phyloP scores from a whole-genome alignment of 2,888 invertebrate species.

The Campoletis raptor region DNA sequence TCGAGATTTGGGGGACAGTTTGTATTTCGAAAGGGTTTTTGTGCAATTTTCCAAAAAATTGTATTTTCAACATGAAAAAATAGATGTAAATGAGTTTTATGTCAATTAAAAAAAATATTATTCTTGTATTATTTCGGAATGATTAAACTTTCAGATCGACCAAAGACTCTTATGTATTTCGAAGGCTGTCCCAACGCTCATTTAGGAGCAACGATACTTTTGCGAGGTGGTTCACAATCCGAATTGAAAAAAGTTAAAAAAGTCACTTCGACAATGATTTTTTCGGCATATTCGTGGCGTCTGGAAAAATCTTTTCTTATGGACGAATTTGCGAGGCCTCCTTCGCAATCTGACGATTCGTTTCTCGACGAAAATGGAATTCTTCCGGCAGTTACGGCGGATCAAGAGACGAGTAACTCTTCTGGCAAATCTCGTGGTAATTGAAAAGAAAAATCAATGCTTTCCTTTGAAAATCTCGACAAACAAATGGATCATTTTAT shows the following conservation, averaged over 20 bases:
- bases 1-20: no score
- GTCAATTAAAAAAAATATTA: no score
- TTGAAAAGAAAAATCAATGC: not conserved
- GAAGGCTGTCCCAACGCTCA: constrained; percentile 95
- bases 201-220: constrained; percentile 94
- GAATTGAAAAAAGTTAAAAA: constrained; percentile 94
- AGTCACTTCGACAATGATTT: constrained; percentile 92
- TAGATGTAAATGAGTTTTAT: no score
- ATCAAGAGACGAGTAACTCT: constrained; percentile 66
- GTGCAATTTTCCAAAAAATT: no score
- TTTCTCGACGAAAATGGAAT: constrained; percentile 83
- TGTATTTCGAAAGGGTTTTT: no score
- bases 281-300: constrained; percentile 95
- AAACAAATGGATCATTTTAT: not conserved
- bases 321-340: constrained; percentile 93
- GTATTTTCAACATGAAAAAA: no score
- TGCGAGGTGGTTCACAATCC: constrained; percentile 90
- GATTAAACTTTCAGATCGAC: constrained; percentile 84
- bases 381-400: not conserved
- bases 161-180: constrained; percentile 96
- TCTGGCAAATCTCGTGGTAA: constrained; percentile 9
- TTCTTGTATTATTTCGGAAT: not conserved
- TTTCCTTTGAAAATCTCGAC: not conserved
- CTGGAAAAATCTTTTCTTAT: constrained; percentile 96
- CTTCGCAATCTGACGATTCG: constrained; percentile 86